A percentile compares a stretch with the other conserved stretches of the same genome.
Conservation (phyloP, 2,113 vertebrate genomes). For the Eleginops maclovinus region DNA sequence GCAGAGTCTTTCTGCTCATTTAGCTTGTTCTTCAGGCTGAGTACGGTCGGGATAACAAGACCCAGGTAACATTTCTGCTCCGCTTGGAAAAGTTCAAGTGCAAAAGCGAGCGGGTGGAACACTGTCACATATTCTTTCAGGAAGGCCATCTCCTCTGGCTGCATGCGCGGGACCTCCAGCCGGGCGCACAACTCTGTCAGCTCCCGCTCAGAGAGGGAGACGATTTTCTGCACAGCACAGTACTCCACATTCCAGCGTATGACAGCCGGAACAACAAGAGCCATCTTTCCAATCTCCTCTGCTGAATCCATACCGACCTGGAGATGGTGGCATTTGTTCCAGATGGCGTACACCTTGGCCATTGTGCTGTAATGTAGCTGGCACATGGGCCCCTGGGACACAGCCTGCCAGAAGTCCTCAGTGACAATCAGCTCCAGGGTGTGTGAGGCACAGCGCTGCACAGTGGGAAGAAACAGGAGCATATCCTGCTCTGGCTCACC, state of each 20-base stretch:
- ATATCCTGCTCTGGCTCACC: slow-evolving; percentile 77
- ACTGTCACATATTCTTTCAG: slow-evolving; percentile 80
- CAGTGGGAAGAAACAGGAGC: slow-evolving; percentile 74
- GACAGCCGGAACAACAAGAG: slow-evolving; percentile 63
- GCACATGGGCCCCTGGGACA: slow-evolving; percentile 77
- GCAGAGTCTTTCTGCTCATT: slow-evolving; percentile 74
- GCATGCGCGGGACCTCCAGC: slow-evolving; percentile 70
- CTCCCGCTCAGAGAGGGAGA: slow-evolving; percentile 74
- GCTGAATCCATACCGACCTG: slow-evolving; percentile 69
- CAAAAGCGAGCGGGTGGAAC: slow-evolving; percentile 81
- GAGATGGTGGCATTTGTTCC: slow-evolving; percentile 78
- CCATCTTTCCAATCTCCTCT: slow-evolving; percentile 78
- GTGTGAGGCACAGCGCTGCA: slow-evolving; percentile 79
- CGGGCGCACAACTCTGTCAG: slow-evolving; percentile 76
- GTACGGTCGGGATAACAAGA: slow-evolving; percentile 80
- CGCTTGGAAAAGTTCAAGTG: slow-evolving; percentile 82
- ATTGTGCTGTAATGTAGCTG: slow-evolving; percentile 76
- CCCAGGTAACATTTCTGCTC: slow-evolving; percentile 84
- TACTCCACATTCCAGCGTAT: slow-evolving; percentile 82
- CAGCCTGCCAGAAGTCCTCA: slow-evolving; percentile 78
- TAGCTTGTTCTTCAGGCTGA: slow-evolving; percentile 83
- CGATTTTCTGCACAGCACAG: slow-evolving; percentile 77
- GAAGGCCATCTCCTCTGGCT: slow-evolving; percentile 78
- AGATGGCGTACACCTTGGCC: slow-evolving; percentile 77
- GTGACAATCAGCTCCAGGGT: slow-evolving; percentile 77